Conservation (phyloP, 2,797 vertebrate species). For the Takifugu rubripes region DNA sequence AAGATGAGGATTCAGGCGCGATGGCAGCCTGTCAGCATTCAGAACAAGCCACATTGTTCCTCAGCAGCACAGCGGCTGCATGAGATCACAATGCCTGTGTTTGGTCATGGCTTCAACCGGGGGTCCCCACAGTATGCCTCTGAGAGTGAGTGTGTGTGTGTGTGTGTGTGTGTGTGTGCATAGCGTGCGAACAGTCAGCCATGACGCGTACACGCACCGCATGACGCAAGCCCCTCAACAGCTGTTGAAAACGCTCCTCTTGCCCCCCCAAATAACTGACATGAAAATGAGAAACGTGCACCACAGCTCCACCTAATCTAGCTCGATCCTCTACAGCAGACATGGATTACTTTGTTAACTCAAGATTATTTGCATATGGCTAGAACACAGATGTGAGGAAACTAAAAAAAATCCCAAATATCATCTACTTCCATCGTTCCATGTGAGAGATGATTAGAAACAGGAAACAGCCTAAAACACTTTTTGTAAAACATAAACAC, state of each 20-base stretch:
- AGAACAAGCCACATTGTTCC: conserved; percentile 38
- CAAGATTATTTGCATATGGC: conserved; percentile 42
- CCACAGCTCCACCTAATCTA: conserved; percentile 36
- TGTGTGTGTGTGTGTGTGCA: conserved; percentile 21
- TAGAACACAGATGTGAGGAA: conserved; percentile 54
- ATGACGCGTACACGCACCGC: conserved; percentile 46
- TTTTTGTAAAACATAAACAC: conserved; percentile 32
- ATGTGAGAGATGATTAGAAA: conserved; percentile 47
- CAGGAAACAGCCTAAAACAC: conserved; percentile 46
- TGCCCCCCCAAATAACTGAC: conserved; percentile 32
- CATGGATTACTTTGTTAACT: conserved; percentile 33
- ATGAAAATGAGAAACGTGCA: conserved; percentile 28
- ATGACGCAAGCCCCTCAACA: conserved; percentile 60
- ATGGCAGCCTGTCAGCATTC: conserved; percentile 29
- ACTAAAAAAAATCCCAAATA: conserved; percentile 25
- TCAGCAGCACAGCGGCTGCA: conserved; percentile 32
- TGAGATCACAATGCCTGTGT: conserved; percentile 35
- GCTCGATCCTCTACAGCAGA: conserved; percentile 27
- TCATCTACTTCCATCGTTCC: conserved; percentile 43
- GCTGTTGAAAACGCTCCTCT: conserved; percentile 50
- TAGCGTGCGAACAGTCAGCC: conserved; percentile 64
- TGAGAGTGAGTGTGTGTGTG: conserved; percentile 9
- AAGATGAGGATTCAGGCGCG: conserved; percentile 15
- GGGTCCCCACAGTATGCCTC: conserved; percentile 45
- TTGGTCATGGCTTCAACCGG: conserved; percentile 43